Base-by-base conservation (phyloP, 2,113 vertebrate genomes). In the Theristicus caerulescens region DNA sequence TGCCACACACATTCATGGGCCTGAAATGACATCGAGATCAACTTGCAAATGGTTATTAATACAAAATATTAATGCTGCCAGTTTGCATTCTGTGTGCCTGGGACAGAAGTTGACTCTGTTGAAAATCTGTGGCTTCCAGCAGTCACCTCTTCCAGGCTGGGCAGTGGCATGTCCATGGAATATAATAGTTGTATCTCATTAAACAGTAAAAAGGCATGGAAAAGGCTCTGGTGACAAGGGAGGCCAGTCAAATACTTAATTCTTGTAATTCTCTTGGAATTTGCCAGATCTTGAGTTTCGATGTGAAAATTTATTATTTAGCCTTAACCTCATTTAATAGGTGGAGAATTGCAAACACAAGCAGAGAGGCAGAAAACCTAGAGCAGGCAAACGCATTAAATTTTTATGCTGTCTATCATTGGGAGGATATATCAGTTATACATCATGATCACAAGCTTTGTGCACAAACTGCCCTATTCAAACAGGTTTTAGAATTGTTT, bases 351-450 rank as follows among this genome's bases (percentile, higher is more conserved):
- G 29, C 40, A 85, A 84, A 67, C 20, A 12, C 21, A 54, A 49
- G 52, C 40, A 58, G 49, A 31, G 58, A 78, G n/a, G 24, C 26
- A 69, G 36, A 42, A 76, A 77, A 76, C 38, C 9, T 38, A 15
- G 49, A 86, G 18, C 15, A 13, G 59, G 58, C 34, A 80, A 61
- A 59, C 1, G 1, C 2, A 1, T 57, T 74, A 11, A 65, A 47
- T 36, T 42, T n/a, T 32, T 14, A 26, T 2, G 7, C 51, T 66
- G 12, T 55, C 66, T 42, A 21, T 55, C 32, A 38, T 18, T 36
- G 51, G 36, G 52, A 82, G 44, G 32, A 36, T 0, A 0, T 38
- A 12, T 7, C 6, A 80, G 47, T 82, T 79, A 3, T 0, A 42
- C 10, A 4, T 46, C 19, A 10, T 9, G 19, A 5, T n/a, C 61